Evolutionary conservation across 2,797 vertebrate genomes (phyloP).

Genomic region (Chaetodon trifasciatus): DNA sequence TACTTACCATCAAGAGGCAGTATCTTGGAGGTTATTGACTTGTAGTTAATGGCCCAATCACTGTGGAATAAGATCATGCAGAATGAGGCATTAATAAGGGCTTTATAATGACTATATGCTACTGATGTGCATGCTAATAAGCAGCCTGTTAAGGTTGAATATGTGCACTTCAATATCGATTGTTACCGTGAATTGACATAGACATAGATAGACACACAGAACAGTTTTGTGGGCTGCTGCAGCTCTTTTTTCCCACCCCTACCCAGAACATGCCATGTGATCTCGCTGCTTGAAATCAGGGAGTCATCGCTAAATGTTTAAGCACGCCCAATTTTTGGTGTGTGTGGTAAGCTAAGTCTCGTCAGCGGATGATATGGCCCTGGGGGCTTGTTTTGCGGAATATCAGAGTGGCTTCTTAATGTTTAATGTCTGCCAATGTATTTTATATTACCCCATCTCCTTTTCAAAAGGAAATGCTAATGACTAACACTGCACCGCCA

Average conservation of each 20-base stretch:
- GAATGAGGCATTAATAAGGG: neutral
- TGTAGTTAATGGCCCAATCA: no score
- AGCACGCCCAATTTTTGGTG: slow-evolving; percentile 74
- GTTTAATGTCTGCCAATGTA: slow-evolving; percentile 84
- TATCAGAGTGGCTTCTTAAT: slow-evolving; percentile 84
- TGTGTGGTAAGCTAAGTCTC: slow-evolving; percentile 76
- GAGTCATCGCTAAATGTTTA: slow-evolving; percentile 81
- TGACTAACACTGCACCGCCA: slow-evolving; percentile 70
- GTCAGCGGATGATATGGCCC: slow-evolving; percentile 75
- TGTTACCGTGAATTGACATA: neutral
- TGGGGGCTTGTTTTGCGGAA: slow-evolving; percentile 82
- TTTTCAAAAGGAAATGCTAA: slow-evolving; percentile 86
- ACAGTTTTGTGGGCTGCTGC: slow-evolving; percentile 31
- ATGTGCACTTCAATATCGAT: no score
- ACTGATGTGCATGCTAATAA: neutral
- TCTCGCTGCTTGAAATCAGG: slow-evolving; percentile 60
- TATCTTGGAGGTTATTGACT: no score
- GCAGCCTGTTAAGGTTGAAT: neutral
- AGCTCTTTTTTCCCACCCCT: slow-evolving; percentile 7
- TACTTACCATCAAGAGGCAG: no score
- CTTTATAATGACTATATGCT: neutral
- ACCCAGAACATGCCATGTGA: slow-evolving; percentile 49
- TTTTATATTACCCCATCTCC: slow-evolving; percentile 85
- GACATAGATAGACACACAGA: neutral
- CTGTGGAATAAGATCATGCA: no score